Evolutionary conservation across 2,113 vertebrate genomes (phyloP), one percentile per base, ranked within the genome.

Genomic region (Siniperca chuatsi): DNA sequence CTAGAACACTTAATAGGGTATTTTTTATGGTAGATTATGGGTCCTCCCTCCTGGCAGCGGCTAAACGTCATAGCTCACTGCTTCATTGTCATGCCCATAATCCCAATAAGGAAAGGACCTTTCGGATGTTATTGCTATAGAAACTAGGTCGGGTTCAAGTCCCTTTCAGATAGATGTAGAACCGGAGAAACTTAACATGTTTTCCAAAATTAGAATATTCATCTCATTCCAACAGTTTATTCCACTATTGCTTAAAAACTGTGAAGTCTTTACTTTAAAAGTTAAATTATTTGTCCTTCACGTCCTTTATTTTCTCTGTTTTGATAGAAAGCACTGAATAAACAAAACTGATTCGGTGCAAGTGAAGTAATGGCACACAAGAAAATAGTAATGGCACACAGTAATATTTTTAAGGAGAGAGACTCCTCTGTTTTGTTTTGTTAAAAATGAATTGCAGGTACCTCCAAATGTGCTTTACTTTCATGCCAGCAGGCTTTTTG

Each of bases 1-100:
- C 83, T 58, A 61, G 75, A 54, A 79, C 65, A 82, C 60, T 80
- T 77, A 77, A 81, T 66, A 72, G 67, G 73, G 81, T 72, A 83
- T 86, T 73, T 79, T 78, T 82, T 67, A 84, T 75, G 88, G 81
- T 82, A 70, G 79, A 87, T 84, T 72, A 90, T 81, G 81, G 50
- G 74, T 42, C 50, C 64, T 89, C 50, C 50, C 64, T 89, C 42
- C 74, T 70, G 88, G 81, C 78, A 23, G 84, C 70, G 65, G 84
- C 84, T 71, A 50, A 81, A 87, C 81, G 67, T 87, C 78, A 81
- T 67, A 78, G 81, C 81, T 82, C 74, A 62, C 58, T 71, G 88
- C 74, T 48, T 52, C 66, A 72, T 82, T 81, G 84, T 84, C 84
- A 89, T 71, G 84, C 81, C 64, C 69, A 84, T 84, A 89, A 87